Evolutionary conservation across 2,113 vertebrate species (phyloP), one percentile per base, ranked within the genome.

Genomic region (Zosterops lateralis): DNA sequence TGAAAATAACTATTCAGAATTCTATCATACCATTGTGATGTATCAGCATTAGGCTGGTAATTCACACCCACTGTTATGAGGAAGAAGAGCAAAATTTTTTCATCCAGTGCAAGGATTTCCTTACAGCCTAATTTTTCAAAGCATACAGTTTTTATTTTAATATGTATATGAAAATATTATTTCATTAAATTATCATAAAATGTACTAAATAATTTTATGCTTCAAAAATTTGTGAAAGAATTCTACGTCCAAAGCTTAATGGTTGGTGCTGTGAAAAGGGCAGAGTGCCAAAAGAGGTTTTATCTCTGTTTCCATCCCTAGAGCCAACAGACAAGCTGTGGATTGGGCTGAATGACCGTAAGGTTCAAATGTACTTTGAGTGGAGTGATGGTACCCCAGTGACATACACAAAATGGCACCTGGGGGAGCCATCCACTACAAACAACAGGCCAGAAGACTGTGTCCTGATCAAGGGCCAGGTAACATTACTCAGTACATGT

Each of bases 271-370:
- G 26, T 45, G 32, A 22, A 81, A 62, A 77, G 19, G 17, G 18
- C 32, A 22, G 32, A 54, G 22, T 36, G 7, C 10, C 8, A 12
- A 25, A 60, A 61, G 28, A 54, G 9, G 3, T 58, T 8, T 77
- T 16, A 7, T 73, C n/a, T 73, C n/a, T 79, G 10, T 65, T 89
- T 92, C 32, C 32, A 7, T 68, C 12, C 67, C 65, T 58, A 99
- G 99, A 97, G 67, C 64, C 97, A 7, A 97, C 92, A 44, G 98
- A 99, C 74, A 96, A 98, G 84, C 80, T 99, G 60, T 99, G 99
- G 99, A 98, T 99, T 34, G 99, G 99, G 31, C 73, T 99, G 88
- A 99, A 98, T 14, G 99, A 99, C 81, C 97, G 91, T 68, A 98
- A 93, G 92, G 97, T 97, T 87, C 98, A 98, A 50, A 98, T 99